phyloP scores from a whole-genome alignment of 2,113 vertebrate species.

The Tichodroma muraria region DNA sequence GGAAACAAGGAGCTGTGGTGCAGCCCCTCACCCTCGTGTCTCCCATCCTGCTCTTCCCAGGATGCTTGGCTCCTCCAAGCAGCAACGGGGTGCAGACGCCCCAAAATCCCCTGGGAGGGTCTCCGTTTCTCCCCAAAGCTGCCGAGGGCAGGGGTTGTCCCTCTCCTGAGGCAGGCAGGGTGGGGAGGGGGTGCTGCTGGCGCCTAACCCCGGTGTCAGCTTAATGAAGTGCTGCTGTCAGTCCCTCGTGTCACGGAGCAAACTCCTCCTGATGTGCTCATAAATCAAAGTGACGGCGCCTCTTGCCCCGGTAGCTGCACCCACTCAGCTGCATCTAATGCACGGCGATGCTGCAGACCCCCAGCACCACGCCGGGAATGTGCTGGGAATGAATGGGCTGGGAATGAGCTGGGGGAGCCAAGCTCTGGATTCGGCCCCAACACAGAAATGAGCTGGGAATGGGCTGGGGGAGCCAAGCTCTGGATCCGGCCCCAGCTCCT shows the following conservation, averaged over 20 bases:
- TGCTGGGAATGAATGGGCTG: fast-evolving
- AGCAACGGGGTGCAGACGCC: not conserved
- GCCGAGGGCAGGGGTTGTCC: not conserved
- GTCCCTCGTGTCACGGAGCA: constrained; percentile 83
- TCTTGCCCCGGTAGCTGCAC: constrained; percentile 86
- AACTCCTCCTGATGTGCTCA: constrained; percentile 94
- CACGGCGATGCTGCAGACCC: constrained; percentile 73
- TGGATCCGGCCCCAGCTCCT: not conserved
- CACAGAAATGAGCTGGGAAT: not conserved
- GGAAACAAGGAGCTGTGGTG: fast-evolving
- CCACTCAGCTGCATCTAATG: constrained; percentile 88
- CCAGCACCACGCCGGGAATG: not conserved
- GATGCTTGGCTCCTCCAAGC: not conserved
- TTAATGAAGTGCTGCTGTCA: constrained; percentile 91
- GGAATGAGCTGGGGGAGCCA: not conserved
- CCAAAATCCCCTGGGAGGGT: not conserved
- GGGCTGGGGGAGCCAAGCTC: fast-evolving
- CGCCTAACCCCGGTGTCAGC: constrained; percentile 74
- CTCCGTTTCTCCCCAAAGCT: not conserved
- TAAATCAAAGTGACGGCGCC: constrained; percentile 92
- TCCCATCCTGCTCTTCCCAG: not conserved
- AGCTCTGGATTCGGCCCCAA: fast-evolving
- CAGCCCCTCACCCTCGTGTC: not conserved
- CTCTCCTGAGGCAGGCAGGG: not conserved
- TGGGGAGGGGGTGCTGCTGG: not conserved